A percentile compares a stretch with the other conserved stretches of the same genome.
Conservation (phyloP, 2,797 vertebrate species). For the Cyclopterus lumpus region DNA sequence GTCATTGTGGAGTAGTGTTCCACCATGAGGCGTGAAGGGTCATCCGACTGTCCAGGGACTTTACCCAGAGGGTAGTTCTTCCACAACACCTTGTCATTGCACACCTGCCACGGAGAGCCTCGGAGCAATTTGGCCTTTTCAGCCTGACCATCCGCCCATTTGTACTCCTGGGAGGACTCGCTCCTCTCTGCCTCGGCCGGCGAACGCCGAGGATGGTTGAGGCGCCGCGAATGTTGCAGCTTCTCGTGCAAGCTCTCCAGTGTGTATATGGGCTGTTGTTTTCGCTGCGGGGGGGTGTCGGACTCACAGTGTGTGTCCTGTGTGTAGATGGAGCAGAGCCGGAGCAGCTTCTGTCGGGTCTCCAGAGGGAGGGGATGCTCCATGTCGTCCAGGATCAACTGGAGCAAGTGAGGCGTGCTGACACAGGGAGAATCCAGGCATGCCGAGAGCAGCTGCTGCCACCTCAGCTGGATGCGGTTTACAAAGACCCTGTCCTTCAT, state of each 20-base stretch:
- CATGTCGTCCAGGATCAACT: conserved; percentile 90
- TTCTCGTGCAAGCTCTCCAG: conserved; percentile 89
- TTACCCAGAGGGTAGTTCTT: conserved; percentile 90
- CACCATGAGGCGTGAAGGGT: conserved; percentile 90
- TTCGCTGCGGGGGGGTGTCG: conserved; percentile 46
- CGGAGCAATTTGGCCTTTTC: conserved; percentile 84
- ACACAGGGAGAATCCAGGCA: conserved; percentile 91
- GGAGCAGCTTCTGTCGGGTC: conserved; percentile 88
- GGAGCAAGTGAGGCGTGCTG: conserved; percentile 89
- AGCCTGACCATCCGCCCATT: conserved; percentile 69
- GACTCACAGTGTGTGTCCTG: conserved; percentile 71
- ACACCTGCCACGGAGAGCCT: conserved; percentile 91
- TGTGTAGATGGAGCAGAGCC: conserved; percentile 92
- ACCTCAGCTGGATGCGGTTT: conserved; percentile 85
- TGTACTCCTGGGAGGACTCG: conserved; percentile 68
- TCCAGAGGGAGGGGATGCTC: conserved; percentile 86
- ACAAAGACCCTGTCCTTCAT: conserved; percentile 85
- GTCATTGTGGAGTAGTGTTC: conserved; percentile 90
- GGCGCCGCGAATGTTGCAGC: conserved; percentile 70
- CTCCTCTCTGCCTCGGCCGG: conserved; percentile 33
- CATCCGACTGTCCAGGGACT: conserved; percentile 91
- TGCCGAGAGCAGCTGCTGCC: conserved; percentile 87
- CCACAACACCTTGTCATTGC: conserved; percentile 89
- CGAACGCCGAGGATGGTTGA: conserved; percentile 38
- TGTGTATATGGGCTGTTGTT: conserved; percentile 88